Conservation (phyloP, 2,888 invertebrate genomes). For the Drosophila borborema region DNA sequence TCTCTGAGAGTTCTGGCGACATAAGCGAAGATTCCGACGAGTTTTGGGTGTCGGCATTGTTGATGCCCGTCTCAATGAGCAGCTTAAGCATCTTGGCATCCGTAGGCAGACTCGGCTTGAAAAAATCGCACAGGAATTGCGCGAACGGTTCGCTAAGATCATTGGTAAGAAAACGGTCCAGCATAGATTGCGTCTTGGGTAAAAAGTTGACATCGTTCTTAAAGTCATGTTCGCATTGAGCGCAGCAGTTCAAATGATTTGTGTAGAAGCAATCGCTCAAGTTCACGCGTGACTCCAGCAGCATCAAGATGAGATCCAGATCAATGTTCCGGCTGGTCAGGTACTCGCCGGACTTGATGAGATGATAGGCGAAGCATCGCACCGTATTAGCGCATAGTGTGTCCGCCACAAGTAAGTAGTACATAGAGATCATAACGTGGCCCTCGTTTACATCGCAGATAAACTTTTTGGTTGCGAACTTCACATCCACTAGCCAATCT, state of each 20-base stretch:
- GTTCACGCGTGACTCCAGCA: constrained; percentile 84
- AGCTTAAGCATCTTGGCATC: constrained; percentile 90
- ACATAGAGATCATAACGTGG: constrained; percentile 94
- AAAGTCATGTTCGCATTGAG: constrained; percentile 84
- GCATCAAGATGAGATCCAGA: constrained; percentile 84
- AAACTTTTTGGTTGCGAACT: constrained; percentile 98
- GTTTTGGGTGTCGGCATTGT: constrained; percentile 84
- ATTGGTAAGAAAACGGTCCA: constrained; percentile 85
- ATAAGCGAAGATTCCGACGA: constrained; percentile 85
- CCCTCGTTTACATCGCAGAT: constrained; percentile 94
- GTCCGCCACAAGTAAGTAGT: constrained; percentile 90
- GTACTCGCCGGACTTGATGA: constrained; percentile 89
- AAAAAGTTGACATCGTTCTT: constrained; percentile 84
- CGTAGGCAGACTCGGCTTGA: constrained; percentile 88
- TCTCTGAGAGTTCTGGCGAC: constrained; percentile 85
- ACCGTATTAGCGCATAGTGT: constrained; percentile 90
- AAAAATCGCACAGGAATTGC: constrained; percentile 86
- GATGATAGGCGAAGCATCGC: constrained; percentile 90
- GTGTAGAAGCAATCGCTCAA: constrained; percentile 85
- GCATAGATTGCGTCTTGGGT: constrained; percentile 83
- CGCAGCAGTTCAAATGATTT: constrained; percentile 86
- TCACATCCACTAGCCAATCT: constrained; percentile 98
- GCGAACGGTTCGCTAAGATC: constrained; percentile 84
- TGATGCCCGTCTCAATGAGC: constrained; percentile 91
- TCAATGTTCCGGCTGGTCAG: constrained; percentile 84